Evolutionary conservation across 2,888 invertebrate species (phyloP).

Genomic region (Philopedon plagiatum): DNA sequence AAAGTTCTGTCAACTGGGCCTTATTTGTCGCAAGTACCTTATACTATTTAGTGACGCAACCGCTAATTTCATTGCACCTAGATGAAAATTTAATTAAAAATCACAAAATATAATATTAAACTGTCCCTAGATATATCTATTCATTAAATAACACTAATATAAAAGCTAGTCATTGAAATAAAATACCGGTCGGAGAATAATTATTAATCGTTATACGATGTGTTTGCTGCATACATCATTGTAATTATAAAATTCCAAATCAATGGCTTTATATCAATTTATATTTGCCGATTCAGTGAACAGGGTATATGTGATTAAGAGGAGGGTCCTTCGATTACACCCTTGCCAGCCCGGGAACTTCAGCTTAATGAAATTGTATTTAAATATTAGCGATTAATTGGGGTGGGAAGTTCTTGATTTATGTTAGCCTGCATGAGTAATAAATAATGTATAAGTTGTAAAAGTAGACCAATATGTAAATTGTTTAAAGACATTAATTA

Average conservation of each 20-base stretch:
- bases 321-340: conserved; percentile 38
- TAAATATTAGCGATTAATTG: conserved; percentile 36
- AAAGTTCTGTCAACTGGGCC: too few species aligned
- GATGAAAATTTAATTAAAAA: too few species aligned
- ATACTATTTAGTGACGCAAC: too few species aligned
- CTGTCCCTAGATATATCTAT: not conserved
- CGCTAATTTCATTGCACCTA: too few species aligned
- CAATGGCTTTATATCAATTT: conserved; percentile 54
- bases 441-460: too few species aligned
- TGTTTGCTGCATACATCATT: conserved; percentile 50
- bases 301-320: conserved; percentile 48
- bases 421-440: not conserved
- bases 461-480: too few species aligned
- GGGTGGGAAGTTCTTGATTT: conserved; percentile 5
- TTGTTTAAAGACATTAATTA: too few species aligned
- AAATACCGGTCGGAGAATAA: conserved; percentile 27
- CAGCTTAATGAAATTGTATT: conserved; percentile 42
- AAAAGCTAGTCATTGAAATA: conserved; percentile 20
- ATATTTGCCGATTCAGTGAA: conserved; percentile 56
- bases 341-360: conserved; percentile 15
- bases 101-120: too few species aligned
- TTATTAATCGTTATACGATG: conserved; percentile 49
- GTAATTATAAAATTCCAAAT: conserved; percentile 58
- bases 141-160: not conserved
- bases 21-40: too few species aligned